Evolutionary conservation across 2,113 vertebrate species (phyloP).

Genomic region (Globicephala melas): DNA sequence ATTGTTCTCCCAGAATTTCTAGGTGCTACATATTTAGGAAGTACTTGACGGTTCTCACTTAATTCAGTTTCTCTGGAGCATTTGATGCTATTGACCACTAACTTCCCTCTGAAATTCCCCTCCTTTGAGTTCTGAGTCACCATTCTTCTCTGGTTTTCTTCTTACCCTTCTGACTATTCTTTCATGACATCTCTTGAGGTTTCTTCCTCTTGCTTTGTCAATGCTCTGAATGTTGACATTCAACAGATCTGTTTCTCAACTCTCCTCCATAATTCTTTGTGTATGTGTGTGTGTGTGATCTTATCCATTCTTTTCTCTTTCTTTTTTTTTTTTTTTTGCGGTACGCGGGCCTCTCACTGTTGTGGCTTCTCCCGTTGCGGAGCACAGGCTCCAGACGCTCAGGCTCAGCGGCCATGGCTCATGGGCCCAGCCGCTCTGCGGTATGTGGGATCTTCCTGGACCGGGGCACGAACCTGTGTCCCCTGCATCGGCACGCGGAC

Average conservation of each 20-base stretch:
- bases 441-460: too few species aligned
- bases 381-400: too few species aligned
- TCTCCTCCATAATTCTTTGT: background rate
- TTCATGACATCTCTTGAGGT: background rate
- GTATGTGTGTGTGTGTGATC: background rate
- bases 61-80: background rate
- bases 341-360: too few species aligned
- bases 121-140: background rate
- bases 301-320: background rate
- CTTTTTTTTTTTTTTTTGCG: too few species aligned
- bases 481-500: too few species aligned
- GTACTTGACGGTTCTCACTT: background rate
- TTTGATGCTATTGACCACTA: background rate
- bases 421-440: too few species aligned
- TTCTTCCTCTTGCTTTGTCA: background rate
- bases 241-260: background rate
- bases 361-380: accelerated
- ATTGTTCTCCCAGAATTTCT: background rate
- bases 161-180: background rate
- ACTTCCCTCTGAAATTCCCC: background rate
- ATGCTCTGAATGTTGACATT: background rate
- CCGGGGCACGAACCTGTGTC: too few species aligned
- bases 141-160: background rate
- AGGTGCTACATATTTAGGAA: background rate
- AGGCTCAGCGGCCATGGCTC: too few species aligned